These are phyloP conservation scores for Venustaconcha ellipsiformis DNA, from an alignment of 1,140 invertebrate genomes.

Conservation along the genomic window DNA sequence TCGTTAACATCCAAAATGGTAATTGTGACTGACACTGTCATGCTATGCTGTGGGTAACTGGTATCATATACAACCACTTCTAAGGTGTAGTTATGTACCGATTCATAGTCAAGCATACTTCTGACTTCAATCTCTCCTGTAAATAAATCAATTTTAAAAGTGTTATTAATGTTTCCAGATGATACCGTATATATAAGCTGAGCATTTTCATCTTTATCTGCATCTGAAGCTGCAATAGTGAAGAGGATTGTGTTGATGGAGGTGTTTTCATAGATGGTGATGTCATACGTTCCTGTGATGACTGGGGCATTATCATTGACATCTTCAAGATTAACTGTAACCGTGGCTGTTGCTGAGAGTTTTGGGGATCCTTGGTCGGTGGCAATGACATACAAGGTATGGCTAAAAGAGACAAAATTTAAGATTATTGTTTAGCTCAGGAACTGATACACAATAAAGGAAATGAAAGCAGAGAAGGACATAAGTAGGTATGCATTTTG, in stretches of 20 bases:
- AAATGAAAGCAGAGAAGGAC: no score
- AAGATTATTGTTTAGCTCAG: no score
- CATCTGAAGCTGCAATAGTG: slow-evolving; percentile 16
- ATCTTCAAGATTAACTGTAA: slow-evolving; percentile 36
- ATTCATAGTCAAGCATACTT: slow-evolving; percentile 30
- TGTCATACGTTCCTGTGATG: slow-evolving; percentile 33
- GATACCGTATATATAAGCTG: slow-evolving; percentile 29
- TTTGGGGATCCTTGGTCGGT: no score
- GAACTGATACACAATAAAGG: no score
- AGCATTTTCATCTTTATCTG: slow-evolving; percentile 13
- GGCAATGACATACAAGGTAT: no score
- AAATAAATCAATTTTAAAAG: slow-evolving; percentile 28
- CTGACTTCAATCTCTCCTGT: slow-evolving; percentile 24
- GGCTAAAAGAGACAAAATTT: no score
- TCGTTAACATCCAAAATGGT: slow-evolving; percentile 44
- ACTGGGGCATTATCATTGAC: slow-evolving; percentile 41
- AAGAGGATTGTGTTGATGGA: slow-evolving; percentile 12
- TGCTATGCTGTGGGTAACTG: slow-evolving; percentile 3
- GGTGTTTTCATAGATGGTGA: slow-evolving; percentile 45
- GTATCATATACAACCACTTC: slow-evolving; percentile 20
- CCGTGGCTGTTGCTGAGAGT: slow-evolving; percentile 23
- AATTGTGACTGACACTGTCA: slow-evolving; percentile 18
- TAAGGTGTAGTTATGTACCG: slow-evolving; percentile 25
- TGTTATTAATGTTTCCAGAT: slow-evolving; percentile 27
- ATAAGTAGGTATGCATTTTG: no score